Percentiles rank a stretch among this genome's conserved stretches.
Evolutionary conservation across 2,888 invertebrate species (phyloP).

Genomic region (Clistopyga incitator): DNA sequence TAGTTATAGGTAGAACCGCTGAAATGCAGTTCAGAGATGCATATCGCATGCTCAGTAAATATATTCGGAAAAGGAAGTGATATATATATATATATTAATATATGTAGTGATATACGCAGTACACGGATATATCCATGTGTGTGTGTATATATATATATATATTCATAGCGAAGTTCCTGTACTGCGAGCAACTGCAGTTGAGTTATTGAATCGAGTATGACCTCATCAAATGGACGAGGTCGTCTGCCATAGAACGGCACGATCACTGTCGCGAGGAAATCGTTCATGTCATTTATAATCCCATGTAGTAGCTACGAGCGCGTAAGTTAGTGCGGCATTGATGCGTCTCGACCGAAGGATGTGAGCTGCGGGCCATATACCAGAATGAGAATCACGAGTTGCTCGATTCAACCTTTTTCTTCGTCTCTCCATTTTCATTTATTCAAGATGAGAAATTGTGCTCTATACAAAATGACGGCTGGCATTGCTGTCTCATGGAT

Average conservation of each 20-base stretch:
- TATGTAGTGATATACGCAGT: background rate
- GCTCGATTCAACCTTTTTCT: background rate
- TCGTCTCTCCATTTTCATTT: background rate
- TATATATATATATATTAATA: no score
- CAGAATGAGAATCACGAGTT: background rate
- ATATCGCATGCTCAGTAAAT: constrained; percentile 19
- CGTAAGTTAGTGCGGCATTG: constrained; percentile 39
- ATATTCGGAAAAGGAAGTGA: constrained; percentile 13
- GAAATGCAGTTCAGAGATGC: background rate
- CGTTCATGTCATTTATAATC: constrained; percentile 52
- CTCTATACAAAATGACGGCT: background rate
- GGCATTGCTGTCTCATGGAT: no score
- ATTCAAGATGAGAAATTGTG: background rate
- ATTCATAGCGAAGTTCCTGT: constrained; percentile 39
- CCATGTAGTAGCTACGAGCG: constrained; percentile 29
- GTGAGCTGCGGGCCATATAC: constrained; percentile 19
- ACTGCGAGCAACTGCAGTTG: constrained; percentile 42
- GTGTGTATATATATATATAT: background rate
- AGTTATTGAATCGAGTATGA: constrained; percentile 63
- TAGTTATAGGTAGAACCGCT: background rate
- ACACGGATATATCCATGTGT: background rate
- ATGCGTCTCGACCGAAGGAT: constrained; percentile 39
- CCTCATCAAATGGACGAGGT: constrained; percentile 59
- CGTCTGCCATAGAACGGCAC: constrained; percentile 37
- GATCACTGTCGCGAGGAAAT: constrained; percentile 64